Conservation (phyloP, 2,113 vertebrate species). For the Columba livia region DNA sequence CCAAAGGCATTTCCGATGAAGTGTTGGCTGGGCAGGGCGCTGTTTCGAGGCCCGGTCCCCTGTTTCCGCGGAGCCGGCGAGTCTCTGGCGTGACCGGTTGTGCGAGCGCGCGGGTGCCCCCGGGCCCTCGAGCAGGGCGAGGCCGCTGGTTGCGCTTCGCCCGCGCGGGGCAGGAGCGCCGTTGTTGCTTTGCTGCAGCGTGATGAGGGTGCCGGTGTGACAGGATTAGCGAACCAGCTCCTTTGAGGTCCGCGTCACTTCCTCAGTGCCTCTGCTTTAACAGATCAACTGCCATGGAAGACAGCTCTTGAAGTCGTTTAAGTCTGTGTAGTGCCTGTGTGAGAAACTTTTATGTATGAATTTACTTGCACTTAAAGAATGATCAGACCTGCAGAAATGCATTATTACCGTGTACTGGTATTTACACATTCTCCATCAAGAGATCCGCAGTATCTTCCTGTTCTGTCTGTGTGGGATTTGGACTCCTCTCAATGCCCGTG, state of each 20-base stretch:
- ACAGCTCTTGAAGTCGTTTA: not conserved
- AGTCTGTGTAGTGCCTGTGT: not conserved
- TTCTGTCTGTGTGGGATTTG: not conserved
- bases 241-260: not conserved
- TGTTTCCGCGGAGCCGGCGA: not conserved
- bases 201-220: not conserved
- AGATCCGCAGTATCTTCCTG: not conserved
- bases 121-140: not conserved
- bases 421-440: not conserved
- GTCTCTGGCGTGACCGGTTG: not conserved
- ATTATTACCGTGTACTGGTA: not conserved
- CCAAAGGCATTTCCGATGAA: not conserved
- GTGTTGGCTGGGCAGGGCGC: not conserved
- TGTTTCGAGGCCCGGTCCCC: not conserved
- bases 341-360: not conserved
- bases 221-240: not conserved
- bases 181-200: not conserved
- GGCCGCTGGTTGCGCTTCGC: rapidly evolving
- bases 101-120: no score
- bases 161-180: not conserved
- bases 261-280: not conserved
- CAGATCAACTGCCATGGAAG: not conserved
- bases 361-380: not conserved
- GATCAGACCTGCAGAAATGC: not conserved
- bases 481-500: not conserved